Conservation (phyloP, 2,113 vertebrate genomes). For the Meleagris gallopavo region DNA sequence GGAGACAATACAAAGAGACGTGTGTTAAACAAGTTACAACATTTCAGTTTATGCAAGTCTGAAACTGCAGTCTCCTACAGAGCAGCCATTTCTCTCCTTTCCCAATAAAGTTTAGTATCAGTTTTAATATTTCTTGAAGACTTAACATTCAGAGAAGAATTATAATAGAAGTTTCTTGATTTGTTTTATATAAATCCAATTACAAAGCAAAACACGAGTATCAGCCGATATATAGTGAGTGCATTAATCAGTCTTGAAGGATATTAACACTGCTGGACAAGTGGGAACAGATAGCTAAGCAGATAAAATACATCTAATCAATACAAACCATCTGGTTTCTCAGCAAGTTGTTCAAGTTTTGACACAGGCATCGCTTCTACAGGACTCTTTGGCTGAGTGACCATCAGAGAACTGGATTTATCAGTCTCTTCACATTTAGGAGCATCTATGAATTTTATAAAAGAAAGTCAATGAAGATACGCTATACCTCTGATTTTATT, state of each 20-base stretch:
- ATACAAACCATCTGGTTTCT: constrained; percentile 69
- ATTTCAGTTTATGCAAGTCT: background rate
- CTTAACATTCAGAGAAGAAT: background rate
- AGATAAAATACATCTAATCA: background rate
- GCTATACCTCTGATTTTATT: background rate
- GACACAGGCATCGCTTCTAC: constrained; percentile 27
- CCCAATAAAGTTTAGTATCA: background rate
- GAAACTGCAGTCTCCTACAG: background rate
- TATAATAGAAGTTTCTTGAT: background rate
- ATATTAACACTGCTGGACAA: background rate
- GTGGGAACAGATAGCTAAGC: background rate
- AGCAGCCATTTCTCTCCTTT: background rate
- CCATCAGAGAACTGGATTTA: constrained; percentile 68
- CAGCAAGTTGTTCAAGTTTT: constrained; percentile 27
- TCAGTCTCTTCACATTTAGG: constrained; percentile 60
- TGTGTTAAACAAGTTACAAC: background rate
- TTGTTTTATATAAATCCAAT: background rate
- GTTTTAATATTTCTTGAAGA: background rate
- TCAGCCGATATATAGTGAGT: background rate
- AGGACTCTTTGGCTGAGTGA: constrained; percentile 55
- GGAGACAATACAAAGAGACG: background rate
- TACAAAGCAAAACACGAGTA: background rate
- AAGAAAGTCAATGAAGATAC: background rate
- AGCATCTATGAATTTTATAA: constrained; percentile 51
- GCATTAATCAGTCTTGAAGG: background rate